These are phyloP conservation scores for Muricea muricata DNA, from an alignment of 92 coral and sea anemone genomes.

Conservation along the genomic window DNA sequence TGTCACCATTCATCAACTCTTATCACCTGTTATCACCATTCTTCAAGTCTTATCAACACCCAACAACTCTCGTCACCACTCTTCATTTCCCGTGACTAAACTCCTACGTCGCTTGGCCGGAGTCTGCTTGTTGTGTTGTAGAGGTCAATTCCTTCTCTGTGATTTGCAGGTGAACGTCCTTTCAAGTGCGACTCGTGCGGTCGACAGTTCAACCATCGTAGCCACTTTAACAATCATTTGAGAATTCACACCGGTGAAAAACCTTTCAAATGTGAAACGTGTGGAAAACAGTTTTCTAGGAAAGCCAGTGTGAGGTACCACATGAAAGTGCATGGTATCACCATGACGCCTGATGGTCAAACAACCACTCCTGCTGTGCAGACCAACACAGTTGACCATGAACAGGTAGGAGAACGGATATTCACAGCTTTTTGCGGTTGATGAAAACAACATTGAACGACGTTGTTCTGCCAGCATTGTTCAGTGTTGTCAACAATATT, in stretches of 20 bases:
- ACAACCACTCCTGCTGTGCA: background rate
- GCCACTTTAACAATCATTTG: slow-evolving; percentile 97
- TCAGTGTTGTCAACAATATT: background rate
- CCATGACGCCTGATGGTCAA: background rate
- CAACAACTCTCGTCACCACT: no score
- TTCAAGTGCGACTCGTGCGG: slow-evolving; percentile 96
- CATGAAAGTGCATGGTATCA: slow-evolving; percentile 80
- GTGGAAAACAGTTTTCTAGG: slow-evolving; percentile 98
- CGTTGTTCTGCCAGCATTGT: background rate
- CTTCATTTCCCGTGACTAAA: no score
- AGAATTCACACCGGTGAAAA: slow-evolving; percentile 98
- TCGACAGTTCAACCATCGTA: slow-evolving; percentile 97
- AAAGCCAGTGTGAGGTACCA: slow-evolving; percentile 98
- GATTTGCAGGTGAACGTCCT: slow-evolving; percentile 87
- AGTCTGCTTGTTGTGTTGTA: no score
- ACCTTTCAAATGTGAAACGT: slow-evolving; percentile 97
- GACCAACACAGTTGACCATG: slow-evolving; percentile 64
- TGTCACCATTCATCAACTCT: no score
- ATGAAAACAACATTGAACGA: no score
- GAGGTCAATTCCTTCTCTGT: background rate
- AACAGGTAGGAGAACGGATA: no score
- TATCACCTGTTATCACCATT: no score
- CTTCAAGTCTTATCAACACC: no score
- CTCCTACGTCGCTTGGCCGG: no score
- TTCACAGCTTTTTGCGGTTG: no score